phyloP scores from a whole-genome alignment of 2,888 invertebrate genomes.

The Kryphioiulus occultus region DNA sequence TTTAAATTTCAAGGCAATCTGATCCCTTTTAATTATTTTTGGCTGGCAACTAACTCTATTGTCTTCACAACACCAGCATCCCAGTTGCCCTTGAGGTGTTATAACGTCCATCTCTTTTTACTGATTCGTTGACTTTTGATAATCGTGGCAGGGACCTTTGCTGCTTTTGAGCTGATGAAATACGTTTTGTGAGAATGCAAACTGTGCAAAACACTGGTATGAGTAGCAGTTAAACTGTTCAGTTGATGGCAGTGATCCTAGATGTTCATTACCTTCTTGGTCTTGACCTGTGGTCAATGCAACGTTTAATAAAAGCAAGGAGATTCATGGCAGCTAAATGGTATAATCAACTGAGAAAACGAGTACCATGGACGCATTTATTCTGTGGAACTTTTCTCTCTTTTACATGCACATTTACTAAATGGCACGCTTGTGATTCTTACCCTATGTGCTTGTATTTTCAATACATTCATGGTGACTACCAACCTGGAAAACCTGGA shows the following conservation, averaged over 20 bases:
- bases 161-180: not conserved
- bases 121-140: not conserved
- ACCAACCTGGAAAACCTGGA: too few relatives aligned
- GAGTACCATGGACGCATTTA: too few relatives aligned
- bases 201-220: not conserved
- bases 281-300: not conserved
- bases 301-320: not conserved
- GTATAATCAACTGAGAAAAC: too few relatives aligned
- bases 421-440: too few relatives aligned
- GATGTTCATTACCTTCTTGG: not conserved
- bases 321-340: too few relatives aligned
- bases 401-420: too few relatives aligned
- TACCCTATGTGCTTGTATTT: too few relatives aligned
- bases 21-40: not conserved
- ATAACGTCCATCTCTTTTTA: not conserved
- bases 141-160: not conserved
- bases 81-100: not conserved
- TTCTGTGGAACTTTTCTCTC: too few relatives aligned
- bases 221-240: not conserved
- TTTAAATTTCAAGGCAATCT: not conserved
- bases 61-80: not conserved
- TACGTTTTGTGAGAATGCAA: not conserved
- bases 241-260: not conserved
- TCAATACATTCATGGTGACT: too few relatives aligned
- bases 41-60: not conserved